Evolutionary conservation across 2,113 vertebrate genomes (phyloP).

Genomic region (Petaurus breviceps): DNA sequence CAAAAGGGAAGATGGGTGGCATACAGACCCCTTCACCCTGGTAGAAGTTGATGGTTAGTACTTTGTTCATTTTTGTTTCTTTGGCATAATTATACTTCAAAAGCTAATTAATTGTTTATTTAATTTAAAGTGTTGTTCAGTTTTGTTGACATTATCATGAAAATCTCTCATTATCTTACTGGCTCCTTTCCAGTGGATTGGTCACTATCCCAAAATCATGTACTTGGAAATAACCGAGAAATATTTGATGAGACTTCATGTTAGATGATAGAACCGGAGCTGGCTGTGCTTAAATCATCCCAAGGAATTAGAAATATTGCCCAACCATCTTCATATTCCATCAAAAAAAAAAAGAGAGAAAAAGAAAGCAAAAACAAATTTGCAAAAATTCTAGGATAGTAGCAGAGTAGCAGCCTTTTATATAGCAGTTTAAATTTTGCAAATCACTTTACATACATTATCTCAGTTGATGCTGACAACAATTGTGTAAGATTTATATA

Average conservation of each 20-base stretch:
- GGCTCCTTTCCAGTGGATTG: not conserved
- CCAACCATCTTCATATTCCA: not conserved
- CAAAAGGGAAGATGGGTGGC: constrained; percentile 90
- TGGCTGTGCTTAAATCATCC: not conserved
- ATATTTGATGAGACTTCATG: not conserved
- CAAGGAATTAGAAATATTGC: not conserved
- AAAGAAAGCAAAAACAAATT: not conserved
- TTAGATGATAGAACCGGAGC: not conserved
- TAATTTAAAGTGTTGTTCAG: not conserved
- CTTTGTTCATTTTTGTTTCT: not conserved
- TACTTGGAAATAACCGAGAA: not conserved
- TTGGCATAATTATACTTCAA: not conserved
- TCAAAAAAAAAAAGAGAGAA: not conserved
- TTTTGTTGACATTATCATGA: not conserved
- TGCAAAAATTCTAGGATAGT: not conserved
- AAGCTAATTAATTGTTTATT: rapidly evolving
- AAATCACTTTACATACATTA: not conserved
- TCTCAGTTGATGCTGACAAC: not conserved
- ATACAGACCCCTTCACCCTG: constrained; percentile 88
- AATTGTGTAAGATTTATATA: not conserved
- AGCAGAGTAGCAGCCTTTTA: not conserved
- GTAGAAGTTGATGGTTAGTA: constrained; percentile 89
- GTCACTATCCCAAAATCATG: not conserved
- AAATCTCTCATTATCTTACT: not conserved
- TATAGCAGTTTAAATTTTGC: not conserved